Base-by-base conservation (phyloP, 2,888 invertebrate species). In the Belgica antarctica region DNA sequence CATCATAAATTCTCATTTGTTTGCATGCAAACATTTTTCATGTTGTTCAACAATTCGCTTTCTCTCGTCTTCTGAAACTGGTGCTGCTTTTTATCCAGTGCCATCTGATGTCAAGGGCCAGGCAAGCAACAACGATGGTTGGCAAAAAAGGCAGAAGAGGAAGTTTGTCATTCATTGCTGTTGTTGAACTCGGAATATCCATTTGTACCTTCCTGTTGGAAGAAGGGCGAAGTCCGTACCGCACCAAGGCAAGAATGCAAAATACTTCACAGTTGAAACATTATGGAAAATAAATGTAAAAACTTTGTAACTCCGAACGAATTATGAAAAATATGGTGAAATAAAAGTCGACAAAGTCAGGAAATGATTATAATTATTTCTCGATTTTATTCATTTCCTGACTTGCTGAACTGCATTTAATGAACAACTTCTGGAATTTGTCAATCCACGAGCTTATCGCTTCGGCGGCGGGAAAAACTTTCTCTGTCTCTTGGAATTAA, bases 1-100 rank as follows among this genome's bases (percentile, higher is more conserved):
- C 31, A 57, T 57, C 68, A 57, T 68, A 31, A 68, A 68, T 68
- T 68, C 34, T 24, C 68, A 57, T 57, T 68, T 68, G 27, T 57
- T 24, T 47, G 19, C 68, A 68, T 66, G 65, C 52, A 57, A 68
- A 31, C 68, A 68, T 68, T 68, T 47, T 31, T 68, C 57, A 28
- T 68, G 34, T 31, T 57, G 46, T 46, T 68, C 52, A 68, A 68
- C 52, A 68, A 68, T 52, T 52, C 25, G 10, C 22, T 52, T 31
- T 41, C 27, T n/a, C 12, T 5, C 5, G 34, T 31, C 34, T 31
- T 31, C 12, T n/a, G n/a, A n/a, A n/a, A n/a, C 41, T 52, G 52
- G 2, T 52, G 52, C 22, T 52, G 4, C 22, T 52, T 4, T 52
- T 52, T n/a, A 52, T 52, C 52, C 2, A 22, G 3, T 17, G 4